These are phyloP conservation scores for Caenorhabditis sp. DNA, from an alignment of 2,888 invertebrate species.

Conservation along the genomic window DNA sequence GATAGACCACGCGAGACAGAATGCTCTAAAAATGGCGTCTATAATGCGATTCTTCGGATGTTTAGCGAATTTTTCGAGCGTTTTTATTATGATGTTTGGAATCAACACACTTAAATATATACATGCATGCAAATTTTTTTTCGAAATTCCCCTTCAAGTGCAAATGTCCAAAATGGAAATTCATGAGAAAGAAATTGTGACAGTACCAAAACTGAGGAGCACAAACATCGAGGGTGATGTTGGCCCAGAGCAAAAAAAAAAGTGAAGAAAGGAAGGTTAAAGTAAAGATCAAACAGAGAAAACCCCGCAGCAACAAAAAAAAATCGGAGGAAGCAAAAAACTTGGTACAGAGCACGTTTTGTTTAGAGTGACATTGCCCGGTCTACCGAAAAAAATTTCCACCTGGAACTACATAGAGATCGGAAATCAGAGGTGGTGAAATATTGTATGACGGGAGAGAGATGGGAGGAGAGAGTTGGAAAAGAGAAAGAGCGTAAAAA, in stretches of 20 bases:
- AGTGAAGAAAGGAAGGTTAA: conserved; percentile 8
- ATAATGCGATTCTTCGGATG: too few species aligned
- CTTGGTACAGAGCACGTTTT: conserved; percentile 53
- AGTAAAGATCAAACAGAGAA: conserved; percentile 58
- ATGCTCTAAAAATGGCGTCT: too few species aligned
- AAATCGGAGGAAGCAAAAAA: conserved; percentile 16
- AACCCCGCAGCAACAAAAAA: conserved; percentile 13
- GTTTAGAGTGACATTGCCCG: conserved; percentile 40
- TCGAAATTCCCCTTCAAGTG: too few species aligned
- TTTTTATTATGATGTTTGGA: too few species aligned
- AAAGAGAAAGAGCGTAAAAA: background rate
- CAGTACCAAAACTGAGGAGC: conserved; percentile 8
- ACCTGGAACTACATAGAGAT: conserved; percentile 39
- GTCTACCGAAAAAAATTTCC: conserved; percentile 23
- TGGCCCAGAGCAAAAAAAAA: conserved; percentile 5
- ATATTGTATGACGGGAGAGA: background rate
- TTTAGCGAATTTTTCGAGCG: too few species aligned
- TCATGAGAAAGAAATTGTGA: background rate
- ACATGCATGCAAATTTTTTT: too few species aligned
- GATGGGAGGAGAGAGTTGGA: background rate
- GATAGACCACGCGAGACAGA: too few species aligned
- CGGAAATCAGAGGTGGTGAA: conserved; percentile 24
- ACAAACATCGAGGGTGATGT: conserved; percentile 38
- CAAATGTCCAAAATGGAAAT: background rate
- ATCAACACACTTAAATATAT: too few species aligned